Evolutionary conservation across 2,113 vertebrate species (phyloP).

Genomic region (Hiodon alosoides): DNA sequence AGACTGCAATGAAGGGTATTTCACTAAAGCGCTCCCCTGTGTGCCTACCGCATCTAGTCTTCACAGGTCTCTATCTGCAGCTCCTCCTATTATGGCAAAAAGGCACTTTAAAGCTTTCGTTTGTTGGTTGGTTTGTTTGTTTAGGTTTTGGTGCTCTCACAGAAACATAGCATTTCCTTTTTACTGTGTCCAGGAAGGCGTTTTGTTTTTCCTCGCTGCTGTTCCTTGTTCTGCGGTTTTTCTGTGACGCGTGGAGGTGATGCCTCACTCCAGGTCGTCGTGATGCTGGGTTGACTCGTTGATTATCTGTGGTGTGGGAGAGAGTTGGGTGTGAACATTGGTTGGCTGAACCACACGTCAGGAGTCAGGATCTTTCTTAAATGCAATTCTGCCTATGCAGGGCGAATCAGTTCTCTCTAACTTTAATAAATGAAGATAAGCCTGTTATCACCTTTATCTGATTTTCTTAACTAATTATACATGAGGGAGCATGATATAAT

Average conservation of each 20-base stretch:
- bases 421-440: too few relatives aligned
- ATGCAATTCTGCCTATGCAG: too few relatives aligned
- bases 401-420: too few relatives aligned
- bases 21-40: neutral
- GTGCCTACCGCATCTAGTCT: neutral
- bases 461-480: too few relatives aligned
- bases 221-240: constrained; percentile 9
- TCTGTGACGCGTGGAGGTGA: neutral
- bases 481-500: too few relatives aligned
- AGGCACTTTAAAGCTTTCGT: constrained; percentile 57
- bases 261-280: constrained; percentile 50
- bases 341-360: neutral
- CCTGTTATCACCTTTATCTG: too few relatives aligned
- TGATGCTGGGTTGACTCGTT: constrained; percentile 62
- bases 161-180: neutral
- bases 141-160: neutral
- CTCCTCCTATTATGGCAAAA: constrained; percentile 37
- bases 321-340: neutral
- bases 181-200: constrained; percentile 29
- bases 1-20: neutral
- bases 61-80: neutral
- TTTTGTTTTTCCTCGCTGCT: constrained; percentile 41
- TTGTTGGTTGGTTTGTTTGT: constrained; percentile 32
- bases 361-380: neutral
- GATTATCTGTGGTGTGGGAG: constrained; percentile 48